A percentile compares a stretch with the other conserved stretches of the same genome.
These are phyloP conservation scores for Tribolium castaneum DNA, from an alignment of 1,140 invertebrate genomes.

Conservation along the genomic window DNA sequence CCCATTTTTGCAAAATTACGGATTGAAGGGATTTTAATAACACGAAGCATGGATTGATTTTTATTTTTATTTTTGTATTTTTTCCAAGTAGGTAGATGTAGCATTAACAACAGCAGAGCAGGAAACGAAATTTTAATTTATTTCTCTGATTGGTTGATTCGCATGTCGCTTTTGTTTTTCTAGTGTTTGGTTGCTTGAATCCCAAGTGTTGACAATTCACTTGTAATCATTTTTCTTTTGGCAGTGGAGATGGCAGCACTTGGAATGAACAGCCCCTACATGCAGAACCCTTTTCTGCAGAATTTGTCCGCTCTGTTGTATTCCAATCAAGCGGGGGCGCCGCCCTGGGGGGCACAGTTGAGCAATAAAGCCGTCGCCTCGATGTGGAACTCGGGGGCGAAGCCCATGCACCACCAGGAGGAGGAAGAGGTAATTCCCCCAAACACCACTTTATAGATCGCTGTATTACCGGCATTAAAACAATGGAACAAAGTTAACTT, in stretches of 20 bases:
- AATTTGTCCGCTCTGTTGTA: slow-evolving; percentile 68
- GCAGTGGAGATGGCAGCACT: slow-evolving; percentile 72
- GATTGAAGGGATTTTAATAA: slow-evolving; percentile 2
- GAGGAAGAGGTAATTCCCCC: slow-evolving; percentile 56
- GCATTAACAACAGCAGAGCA: slow-evolving; percentile 16
- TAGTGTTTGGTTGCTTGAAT: neutral
- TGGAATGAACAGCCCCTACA: slow-evolving; percentile 68
- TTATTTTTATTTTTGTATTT: neutral
- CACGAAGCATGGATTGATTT: neutral
- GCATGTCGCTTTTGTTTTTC: slow-evolving; percentile 6
- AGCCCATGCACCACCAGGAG: slow-evolving; percentile 60
- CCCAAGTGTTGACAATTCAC: neutral
- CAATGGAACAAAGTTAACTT: no score
- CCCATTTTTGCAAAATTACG: slow-evolving; percentile 8
- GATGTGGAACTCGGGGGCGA: slow-evolving; percentile 67
- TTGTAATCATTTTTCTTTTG: slow-evolving; percentile 48
- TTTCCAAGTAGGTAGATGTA: slow-evolving; percentile 18
- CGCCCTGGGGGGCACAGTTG: slow-evolving; percentile 65
- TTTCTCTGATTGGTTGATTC: neutral
- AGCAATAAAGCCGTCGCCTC: slow-evolving; percentile 67
- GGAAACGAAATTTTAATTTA: neutral
- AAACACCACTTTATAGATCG: neutral
- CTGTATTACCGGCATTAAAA: no score
- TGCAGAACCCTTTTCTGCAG: slow-evolving; percentile 67
- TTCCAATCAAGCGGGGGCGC: slow-evolving; percentile 65